Percentiles rank a stretch among this genome's conserved stretches.
phyloP scores from a whole-genome alignment of 2,888 invertebrate genomes.

The Gymnosoma rotundatum region DNA sequence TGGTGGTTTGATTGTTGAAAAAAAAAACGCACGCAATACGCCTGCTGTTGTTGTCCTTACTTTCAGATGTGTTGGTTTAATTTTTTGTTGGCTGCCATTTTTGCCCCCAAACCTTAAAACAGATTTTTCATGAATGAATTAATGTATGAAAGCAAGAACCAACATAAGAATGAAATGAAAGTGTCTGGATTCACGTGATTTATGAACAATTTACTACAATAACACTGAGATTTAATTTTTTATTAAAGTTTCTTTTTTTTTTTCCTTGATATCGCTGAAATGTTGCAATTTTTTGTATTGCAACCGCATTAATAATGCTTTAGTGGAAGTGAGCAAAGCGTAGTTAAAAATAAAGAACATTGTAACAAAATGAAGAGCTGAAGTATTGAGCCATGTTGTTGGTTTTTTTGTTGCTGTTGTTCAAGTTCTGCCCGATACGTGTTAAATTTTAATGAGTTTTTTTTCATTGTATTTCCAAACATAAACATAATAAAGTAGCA shows the following conservation, averaged over 20 bases:
- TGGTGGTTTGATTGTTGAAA: constrained; percentile 47
- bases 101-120: constrained; percentile 50
- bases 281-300: constrained; percentile 12
- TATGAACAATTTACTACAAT: constrained; percentile 68
- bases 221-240: constrained; percentile 58
- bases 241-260: constrained; percentile 20
- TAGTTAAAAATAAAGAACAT: neutral
- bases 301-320: constrained; percentile 37
- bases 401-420: constrained; percentile 25
- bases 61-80: constrained; percentile 38
- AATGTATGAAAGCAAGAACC: constrained; percentile 47
- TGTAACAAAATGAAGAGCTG: constrained; percentile 34
- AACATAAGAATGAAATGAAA: constrained; percentile 64
- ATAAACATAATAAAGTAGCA: constrained; percentile 29
- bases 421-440: constrained; percentile 66
- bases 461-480: constrained; percentile 51
- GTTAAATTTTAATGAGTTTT: constrained; percentile 69
- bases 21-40: constrained; percentile 50
- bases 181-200: constrained; percentile 67
- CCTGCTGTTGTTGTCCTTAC: constrained; percentile 58
- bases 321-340: neutral
- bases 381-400: constrained; percentile 28
- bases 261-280: constrained; percentile 8
- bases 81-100: constrained; percentile 22
- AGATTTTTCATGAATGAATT: constrained; percentile 68